phyloP scores from a whole-genome alignment of 2,797 vertebrate species.

The Poeciliopsis turneri region DNA sequence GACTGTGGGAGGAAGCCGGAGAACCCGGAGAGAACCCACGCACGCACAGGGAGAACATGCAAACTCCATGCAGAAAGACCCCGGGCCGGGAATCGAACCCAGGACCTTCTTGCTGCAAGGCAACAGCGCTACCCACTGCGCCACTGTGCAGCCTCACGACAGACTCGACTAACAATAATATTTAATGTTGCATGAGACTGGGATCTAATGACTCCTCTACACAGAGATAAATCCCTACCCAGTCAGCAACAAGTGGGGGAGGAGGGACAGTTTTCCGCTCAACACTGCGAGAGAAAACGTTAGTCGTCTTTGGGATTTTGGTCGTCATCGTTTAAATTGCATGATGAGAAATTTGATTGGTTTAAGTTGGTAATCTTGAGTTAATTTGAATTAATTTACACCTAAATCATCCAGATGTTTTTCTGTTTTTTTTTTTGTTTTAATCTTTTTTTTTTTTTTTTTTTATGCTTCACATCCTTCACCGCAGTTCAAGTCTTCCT shows the following conservation, averaged over 20 bases:
- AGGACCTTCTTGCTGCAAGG: too few relatives aligned
- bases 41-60: too few relatives aligned
- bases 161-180: neutral
- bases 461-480: constrained; percentile 27
- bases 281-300: neutral
- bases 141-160: too few relatives aligned
- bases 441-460: neutral
- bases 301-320: neutral
- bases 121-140: too few relatives aligned
- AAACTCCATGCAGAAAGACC: too few relatives aligned
- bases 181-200: neutral
- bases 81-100: too few relatives aligned
- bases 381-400: constrained; percentile 10
- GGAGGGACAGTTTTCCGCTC: neutral
- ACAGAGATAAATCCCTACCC: neutral
- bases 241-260: constrained; percentile 1
- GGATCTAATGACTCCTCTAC: neutral
- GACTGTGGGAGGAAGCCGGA: too few relatives aligned
- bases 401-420: constrained; percentile 18
- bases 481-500: constrained; percentile 21
- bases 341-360: neutral
- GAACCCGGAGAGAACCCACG: too few relatives aligned
- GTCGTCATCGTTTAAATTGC: too few relatives aligned
- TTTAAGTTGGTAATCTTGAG: neutral
- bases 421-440: neutral